phyloP scores from a whole-genome alignment of 1,140 invertebrate species.

The Listronotus oregonensis region DNA sequence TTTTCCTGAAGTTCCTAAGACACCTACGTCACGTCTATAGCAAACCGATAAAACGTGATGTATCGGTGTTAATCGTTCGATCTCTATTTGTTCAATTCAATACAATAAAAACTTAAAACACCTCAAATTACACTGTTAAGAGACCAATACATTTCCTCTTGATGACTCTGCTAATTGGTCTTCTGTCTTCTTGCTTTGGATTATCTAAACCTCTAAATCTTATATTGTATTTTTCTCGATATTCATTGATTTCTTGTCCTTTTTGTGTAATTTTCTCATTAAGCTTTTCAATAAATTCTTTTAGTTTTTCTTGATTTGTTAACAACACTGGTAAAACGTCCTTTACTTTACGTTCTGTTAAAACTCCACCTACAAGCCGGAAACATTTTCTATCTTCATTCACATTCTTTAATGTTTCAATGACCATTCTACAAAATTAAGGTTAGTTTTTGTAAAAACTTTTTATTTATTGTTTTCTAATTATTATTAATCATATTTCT shows the following conservation, averaged over 20 bases:
- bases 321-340: conserved; percentile 86
- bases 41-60: too few species aligned
- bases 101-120: too few species aligned
- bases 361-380: conserved; percentile 89
- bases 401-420: conserved; percentile 89
- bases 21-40: too few species aligned
- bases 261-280: conserved; percentile 84
- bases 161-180: conserved; percentile 32
- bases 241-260: conserved; percentile 90
- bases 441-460: neutral
- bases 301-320: conserved; percentile 82
- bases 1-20: too few species aligned
- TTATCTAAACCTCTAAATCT: conserved; percentile 71
- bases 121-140: conserved; percentile 37
- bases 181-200: conserved; percentile 54
- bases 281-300: conserved; percentile 75
- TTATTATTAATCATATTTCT: neutral
- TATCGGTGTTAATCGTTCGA: too few species aligned
- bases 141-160: conserved; percentile 55
- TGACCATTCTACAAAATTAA: conserved; percentile 80
- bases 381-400: conserved; percentile 89
- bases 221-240: conserved; percentile 90
- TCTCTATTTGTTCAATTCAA: too few species aligned
- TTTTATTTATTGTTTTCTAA: neutral
- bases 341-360: conserved; percentile 90